Evolutionary conservation across 2,797 vertebrate species (phyloP).

Genomic region (Tauraco hartlaubi): DNA sequence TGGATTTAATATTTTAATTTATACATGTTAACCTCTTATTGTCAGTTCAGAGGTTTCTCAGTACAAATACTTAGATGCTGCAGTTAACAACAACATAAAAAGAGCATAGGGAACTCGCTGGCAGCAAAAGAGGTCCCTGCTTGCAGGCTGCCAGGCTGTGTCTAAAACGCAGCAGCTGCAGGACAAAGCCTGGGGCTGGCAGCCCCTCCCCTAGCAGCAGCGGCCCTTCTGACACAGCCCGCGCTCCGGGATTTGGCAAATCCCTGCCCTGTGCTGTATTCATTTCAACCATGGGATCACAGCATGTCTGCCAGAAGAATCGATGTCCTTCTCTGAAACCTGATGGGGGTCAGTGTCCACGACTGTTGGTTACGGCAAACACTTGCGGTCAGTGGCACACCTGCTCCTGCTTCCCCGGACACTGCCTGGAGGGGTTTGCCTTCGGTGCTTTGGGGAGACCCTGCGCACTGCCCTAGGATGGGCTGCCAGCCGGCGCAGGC

Average conservation of each 20-base stretch:
- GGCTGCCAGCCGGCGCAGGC: background rate
- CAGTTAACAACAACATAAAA: background rate
- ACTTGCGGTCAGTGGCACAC: background rate
- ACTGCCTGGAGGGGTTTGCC: background rate
- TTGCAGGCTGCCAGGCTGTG: background rate
- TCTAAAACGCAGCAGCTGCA: background rate
- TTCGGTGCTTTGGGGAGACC: background rate
- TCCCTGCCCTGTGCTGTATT: constrained; percentile 6
- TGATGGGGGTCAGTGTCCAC: background rate
- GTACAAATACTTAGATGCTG: constrained; percentile 28
- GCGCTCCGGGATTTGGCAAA: constrained; percentile 2
- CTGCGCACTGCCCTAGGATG: background rate
- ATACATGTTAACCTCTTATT: constrained; percentile 41
- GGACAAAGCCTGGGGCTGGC: background rate
- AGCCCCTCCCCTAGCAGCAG: background rate
- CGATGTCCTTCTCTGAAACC: background rate
- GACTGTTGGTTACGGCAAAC: background rate
- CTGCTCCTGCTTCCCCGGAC: background rate
- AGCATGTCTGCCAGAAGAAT: background rate
- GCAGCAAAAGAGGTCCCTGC: background rate
- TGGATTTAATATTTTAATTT: constrained; percentile 58
- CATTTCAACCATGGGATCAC: background rate
- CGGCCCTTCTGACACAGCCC: background rate
- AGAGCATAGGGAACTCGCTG: background rate
- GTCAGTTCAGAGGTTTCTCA: constrained; percentile 52